These are phyloP conservation scores for Caranx melampygus DNA, from an alignment of 2,113 vertebrate species.

Conservation along the genomic window DNA sequence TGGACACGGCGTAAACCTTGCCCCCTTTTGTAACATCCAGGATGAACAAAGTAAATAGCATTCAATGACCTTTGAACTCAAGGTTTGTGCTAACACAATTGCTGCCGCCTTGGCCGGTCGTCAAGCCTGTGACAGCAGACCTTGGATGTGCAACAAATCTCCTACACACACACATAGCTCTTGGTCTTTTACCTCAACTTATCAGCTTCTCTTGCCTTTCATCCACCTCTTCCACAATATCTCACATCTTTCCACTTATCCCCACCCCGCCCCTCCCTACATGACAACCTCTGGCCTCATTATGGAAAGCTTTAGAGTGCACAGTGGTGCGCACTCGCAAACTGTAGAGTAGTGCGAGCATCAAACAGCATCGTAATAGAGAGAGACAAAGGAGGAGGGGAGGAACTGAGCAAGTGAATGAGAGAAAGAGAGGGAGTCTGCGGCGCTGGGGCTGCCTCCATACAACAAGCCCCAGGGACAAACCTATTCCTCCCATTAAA, in stretches of 20 bases:
- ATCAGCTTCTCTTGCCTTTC: constrained; percentile 10
- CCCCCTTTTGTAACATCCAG: constrained; percentile 8
- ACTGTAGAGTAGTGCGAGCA: constrained; percentile 46
- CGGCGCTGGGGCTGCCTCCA: constrained; percentile 44
- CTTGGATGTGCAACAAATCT: constrained; percentile 29
- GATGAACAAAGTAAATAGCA: constrained; percentile 33
- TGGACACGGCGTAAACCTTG: background rate
- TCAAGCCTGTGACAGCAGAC: constrained; percentile 35
- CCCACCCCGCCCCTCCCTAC: constrained; percentile 2
- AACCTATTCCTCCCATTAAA: constrained; percentile 79
- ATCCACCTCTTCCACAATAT: constrained; percentile 50
- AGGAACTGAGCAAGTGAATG: constrained; percentile 44
- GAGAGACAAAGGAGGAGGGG: constrained; percentile 37
- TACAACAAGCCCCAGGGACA: constrained; percentile 70
- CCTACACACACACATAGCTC: background rate
- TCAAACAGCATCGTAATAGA: constrained; percentile 58
- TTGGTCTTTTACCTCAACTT: constrained; percentile 15
- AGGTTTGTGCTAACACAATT: constrained; percentile 6
- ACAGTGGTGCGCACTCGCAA: constrained; percentile 41
- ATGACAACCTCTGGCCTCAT: constrained; percentile 51
- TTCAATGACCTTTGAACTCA: constrained; percentile 30
- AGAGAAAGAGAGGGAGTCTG: constrained; percentile 26
- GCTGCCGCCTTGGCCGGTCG: background rate
- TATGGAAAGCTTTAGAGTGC: constrained; percentile 53
- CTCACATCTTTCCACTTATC: constrained; percentile 59